Conservation (phyloP, 1,140 invertebrate species). For the Pantala flavescens region DNA sequence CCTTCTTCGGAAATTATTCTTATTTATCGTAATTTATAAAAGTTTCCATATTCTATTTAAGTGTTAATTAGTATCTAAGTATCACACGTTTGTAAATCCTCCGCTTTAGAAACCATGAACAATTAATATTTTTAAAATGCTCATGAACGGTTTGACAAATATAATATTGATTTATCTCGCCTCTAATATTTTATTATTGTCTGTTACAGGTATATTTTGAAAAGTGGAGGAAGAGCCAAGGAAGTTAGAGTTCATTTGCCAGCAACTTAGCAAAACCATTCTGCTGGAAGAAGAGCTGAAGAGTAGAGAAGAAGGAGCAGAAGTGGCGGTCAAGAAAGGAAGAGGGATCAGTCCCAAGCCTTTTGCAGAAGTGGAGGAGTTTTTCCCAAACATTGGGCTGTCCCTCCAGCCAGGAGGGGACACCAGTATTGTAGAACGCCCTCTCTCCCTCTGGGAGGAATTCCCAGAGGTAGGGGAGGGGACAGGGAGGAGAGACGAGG, state of each 20-base stretch:
- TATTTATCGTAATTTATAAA: too few species aligned
- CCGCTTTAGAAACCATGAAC: too few species aligned
- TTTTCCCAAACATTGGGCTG: neutral
- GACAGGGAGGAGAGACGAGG: neutral
- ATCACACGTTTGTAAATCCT: too few species aligned
- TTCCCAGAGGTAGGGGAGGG: constrained; percentile 1
- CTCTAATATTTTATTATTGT: too few species aligned
- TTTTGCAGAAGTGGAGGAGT: neutral
- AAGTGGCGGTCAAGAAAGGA: neutral
- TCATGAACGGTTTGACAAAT: too few species aligned
- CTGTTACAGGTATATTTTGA: constrained; percentile 3
- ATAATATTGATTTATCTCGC: too few species aligned
- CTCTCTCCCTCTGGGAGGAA: constrained; percentile 6
- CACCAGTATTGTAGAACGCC: neutral
- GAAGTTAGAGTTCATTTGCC: neutral
- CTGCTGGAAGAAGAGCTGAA: neutral
- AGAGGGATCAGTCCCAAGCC: neutral
- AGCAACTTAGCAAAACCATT: neutral
- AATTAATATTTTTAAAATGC: too few species aligned
- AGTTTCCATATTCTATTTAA: too few species aligned
- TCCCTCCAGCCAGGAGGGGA: neutral
- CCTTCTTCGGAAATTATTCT: too few species aligned
- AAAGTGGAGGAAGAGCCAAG: neutral
- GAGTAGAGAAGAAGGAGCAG: neutral
- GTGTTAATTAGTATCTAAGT: too few species aligned